Evolutionary conservation across 2,113 vertebrate genomes (phyloP).

Genomic region (Nyctereutes procyonoides): DNA sequence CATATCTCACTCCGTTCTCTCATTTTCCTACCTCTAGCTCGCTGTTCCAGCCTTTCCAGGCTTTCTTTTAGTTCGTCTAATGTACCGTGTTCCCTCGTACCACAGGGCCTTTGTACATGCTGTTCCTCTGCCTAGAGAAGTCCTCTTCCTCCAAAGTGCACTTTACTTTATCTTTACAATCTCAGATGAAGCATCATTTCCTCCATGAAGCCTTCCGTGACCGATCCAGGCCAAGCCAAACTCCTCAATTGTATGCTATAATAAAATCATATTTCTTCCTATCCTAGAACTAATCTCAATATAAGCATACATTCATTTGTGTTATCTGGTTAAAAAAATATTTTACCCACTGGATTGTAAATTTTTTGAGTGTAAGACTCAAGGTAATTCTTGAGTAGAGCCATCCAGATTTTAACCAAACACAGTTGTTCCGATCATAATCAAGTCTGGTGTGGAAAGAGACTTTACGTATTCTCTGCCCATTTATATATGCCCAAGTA

Average conservation of each 20-base stretch:
- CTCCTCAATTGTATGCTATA: constrained; percentile 20
- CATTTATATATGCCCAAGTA: background rate
- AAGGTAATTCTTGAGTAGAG: background rate
- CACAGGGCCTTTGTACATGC: background rate
- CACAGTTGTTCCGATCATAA: background rate
- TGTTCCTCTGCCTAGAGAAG: background rate
- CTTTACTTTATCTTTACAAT: background rate
- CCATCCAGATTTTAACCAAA: constrained; percentile 6
- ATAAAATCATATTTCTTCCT: constrained; percentile 15
- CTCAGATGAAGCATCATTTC: constrained; percentile 11
- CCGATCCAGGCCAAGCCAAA: background rate
- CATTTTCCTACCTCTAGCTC: background rate
- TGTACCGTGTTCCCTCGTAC: background rate
- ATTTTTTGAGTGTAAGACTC: background rate
- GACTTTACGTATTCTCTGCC: background rate
- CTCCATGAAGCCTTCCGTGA: background rate
- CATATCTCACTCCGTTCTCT: background rate
- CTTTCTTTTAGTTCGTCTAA: background rate
- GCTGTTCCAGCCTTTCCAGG: background rate
- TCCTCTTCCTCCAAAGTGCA: background rate
- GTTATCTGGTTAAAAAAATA: constrained; percentile 18
- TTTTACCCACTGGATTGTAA: background rate
- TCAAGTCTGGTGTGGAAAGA: constrained; percentile 6
- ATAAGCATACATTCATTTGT: background rate
- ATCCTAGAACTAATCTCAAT: background rate